These are phyloP conservation scores for Drosophila orosa DNA, from an alignment of 1,140 invertebrate species.

Conservation along the genomic window DNA sequence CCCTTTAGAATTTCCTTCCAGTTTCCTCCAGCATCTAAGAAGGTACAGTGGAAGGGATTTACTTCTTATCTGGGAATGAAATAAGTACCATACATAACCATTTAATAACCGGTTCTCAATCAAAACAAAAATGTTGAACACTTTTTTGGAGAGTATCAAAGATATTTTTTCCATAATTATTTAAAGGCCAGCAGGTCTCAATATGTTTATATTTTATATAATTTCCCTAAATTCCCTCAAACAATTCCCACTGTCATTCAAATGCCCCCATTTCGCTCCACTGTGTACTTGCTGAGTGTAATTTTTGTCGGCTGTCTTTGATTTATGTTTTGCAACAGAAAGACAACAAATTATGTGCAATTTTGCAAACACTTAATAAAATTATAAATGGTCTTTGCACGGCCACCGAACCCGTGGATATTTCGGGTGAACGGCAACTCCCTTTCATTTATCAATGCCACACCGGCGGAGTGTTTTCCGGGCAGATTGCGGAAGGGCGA, in stretches of 20 bases:
- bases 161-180: not conserved
- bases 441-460: slow-evolving; percentile 78
- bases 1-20: not conserved
- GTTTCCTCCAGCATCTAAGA: not conserved
- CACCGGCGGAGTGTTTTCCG: slow-evolving; percentile 47
- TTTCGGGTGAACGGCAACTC: slow-evolving; percentile 46
- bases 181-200: not conserved
- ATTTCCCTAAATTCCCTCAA: not conserved
- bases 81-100: not conserved
- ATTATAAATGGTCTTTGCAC: slow-evolving; percentile 81
- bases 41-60: not conserved
- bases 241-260: not conserved
- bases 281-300: slow-evolving; percentile 20
- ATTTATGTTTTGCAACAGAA: slow-evolving; percentile 70
- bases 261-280: slow-evolving; percentile 2
- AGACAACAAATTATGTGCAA: slow-evolving; percentile 83
- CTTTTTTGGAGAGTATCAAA: too few relatives aligned
- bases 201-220: not conserved
- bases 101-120: not conserved
- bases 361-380: slow-evolving; percentile 83
- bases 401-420: slow-evolving; percentile 51
- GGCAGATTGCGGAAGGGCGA: slow-evolving; percentile 20
- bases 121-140: not conserved
- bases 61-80: not conserved
- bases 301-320: slow-evolving; percentile 58